These are phyloP conservation scores for Thymelicus acteon DNA, from an alignment of 2,888 invertebrate species.

Conservation along the genomic window DNA sequence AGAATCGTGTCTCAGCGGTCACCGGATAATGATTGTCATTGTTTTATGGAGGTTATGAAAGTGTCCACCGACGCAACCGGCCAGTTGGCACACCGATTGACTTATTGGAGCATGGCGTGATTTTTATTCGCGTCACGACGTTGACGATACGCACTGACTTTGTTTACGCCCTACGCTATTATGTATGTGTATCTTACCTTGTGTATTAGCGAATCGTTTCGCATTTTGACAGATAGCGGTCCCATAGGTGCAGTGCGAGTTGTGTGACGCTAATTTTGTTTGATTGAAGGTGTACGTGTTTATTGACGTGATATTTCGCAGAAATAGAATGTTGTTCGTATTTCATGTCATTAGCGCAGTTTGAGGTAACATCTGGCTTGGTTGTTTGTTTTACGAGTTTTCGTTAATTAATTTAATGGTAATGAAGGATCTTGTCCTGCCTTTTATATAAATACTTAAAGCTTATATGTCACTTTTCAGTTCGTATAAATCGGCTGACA, in stretches of 20 bases:
- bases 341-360: constrained; percentile 32
- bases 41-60: constrained; percentile 76
- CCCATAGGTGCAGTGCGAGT: constrained; percentile 12
- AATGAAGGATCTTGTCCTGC: neutral
- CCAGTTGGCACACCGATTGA: constrained; percentile 70
- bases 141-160: constrained; percentile 50
- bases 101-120: constrained; percentile 79
- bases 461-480: neutral
- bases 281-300: constrained; percentile 27
- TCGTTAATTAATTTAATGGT: neutral
- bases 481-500: neutral
- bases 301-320: constrained; percentile 33
- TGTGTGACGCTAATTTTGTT: constrained; percentile 29
- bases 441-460: neutral
- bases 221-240: constrained; percentile 36
- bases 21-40: constrained; percentile 67
- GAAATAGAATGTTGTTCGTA: constrained; percentile 31
- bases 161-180: constrained; percentile 46
- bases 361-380: constrained; percentile 27
- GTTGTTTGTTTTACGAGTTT: constrained; percentile 6
- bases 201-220: constrained; percentile 35
- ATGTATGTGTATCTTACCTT: constrained; percentile 47
- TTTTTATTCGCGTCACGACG: constrained; percentile 76
- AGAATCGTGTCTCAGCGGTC: constrained; percentile 46
- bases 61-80: constrained; percentile 59